Percentiles rank a stretch among this genome's conserved stretches.
phyloP scores from a whole-genome alignment of 2,113 vertebrate genomes.

The Pollachius pollachius region DNA sequence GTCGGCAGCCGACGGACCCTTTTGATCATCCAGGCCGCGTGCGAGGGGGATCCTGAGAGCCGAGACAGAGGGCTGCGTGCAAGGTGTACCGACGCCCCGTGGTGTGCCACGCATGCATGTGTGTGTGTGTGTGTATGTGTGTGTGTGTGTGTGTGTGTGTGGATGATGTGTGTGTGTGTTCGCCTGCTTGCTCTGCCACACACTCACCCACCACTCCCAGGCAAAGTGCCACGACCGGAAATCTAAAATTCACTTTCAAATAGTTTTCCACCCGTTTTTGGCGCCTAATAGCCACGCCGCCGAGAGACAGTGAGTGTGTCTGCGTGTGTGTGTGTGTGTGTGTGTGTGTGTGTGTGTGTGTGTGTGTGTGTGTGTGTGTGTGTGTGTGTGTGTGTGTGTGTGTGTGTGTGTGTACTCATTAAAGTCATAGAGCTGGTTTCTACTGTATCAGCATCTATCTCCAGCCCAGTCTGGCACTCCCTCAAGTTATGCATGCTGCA shows the following conservation, averaged over 20 bases:
- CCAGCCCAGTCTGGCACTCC: constrained; percentile 58
- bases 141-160: constrained; percentile 24
- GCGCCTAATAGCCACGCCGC: constrained; percentile 71
- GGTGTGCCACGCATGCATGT: constrained; percentile 12
- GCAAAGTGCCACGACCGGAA: constrained; percentile 73
- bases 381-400: constrained; percentile 32
- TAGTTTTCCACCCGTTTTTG: constrained; percentile 68
- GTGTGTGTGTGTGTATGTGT: too few species aligned
- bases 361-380: too few species aligned
- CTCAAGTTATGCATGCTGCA: constrained; percentile 53
- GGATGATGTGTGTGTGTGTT: constrained; percentile 13
- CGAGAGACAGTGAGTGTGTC: constrained; percentile 48
- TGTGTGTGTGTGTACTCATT: constrained; percentile 66
- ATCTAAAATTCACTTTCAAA: constrained; percentile 86
- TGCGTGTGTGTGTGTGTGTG: too few species aligned
- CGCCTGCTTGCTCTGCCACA: constrained; percentile 40
- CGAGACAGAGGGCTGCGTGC: constrained; percentile 65
- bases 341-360: too few species aligned
- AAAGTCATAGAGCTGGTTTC: constrained; percentile 64
- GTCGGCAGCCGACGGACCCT: constrained; percentile 78
- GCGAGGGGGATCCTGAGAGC: constrained; percentile 61
- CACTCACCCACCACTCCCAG: constrained; percentile 65
- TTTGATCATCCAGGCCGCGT: constrained; percentile 80
- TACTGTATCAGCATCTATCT: constrained; percentile 74
- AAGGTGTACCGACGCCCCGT: constrained; percentile 20